Percentiles rank a stretch among this genome's conserved stretches.
These are phyloP conservation scores for Ips nitidus DNA, from an alignment of 1,140 invertebrate species.

Conservation along the genomic window DNA sequence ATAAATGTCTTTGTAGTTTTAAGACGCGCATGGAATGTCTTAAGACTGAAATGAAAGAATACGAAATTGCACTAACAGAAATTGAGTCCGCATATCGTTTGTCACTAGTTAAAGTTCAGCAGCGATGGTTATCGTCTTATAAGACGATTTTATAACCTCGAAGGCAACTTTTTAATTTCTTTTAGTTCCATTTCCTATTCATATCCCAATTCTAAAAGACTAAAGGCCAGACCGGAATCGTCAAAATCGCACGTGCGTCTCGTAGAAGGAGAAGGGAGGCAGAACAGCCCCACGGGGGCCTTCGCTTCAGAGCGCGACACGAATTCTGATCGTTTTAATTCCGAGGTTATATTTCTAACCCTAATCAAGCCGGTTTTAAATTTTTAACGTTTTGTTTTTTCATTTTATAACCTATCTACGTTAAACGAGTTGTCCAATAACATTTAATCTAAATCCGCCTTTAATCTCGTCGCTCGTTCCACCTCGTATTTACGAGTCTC, in stretches of 20 bases:
- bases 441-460: not conserved
- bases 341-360: constrained; percentile 27
- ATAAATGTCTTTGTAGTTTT: constrained; percentile 17
- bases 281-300: constrained; percentile 13
- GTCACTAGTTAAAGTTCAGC: no score
- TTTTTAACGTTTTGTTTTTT: not conserved
- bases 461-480: constrained; percentile 26
- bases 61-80: no score
- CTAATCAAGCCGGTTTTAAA: constrained; percentile 16
- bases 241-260: constrained; percentile 29
- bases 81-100: no score
- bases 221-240: constrained; percentile 24
- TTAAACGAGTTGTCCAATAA: constrained; percentile 2
- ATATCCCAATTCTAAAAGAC: constrained; percentile 18
- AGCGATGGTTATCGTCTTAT: no score
- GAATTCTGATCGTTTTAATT: constrained; percentile 35
- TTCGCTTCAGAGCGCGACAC: constrained; percentile 22
- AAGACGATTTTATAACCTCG: no score
- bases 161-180: constrained; percentile 3
- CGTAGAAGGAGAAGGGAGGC: not conserved
- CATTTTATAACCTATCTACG: not conserved
- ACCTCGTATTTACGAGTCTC: constrained; percentile 39
- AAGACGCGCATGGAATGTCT: constrained; percentile 1
- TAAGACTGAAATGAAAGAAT: not conserved
- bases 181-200: constrained; percentile 12